Base-by-base conservation (phyloP, 1,140 invertebrate species). In the Melanaphis sacchari region DNA sequence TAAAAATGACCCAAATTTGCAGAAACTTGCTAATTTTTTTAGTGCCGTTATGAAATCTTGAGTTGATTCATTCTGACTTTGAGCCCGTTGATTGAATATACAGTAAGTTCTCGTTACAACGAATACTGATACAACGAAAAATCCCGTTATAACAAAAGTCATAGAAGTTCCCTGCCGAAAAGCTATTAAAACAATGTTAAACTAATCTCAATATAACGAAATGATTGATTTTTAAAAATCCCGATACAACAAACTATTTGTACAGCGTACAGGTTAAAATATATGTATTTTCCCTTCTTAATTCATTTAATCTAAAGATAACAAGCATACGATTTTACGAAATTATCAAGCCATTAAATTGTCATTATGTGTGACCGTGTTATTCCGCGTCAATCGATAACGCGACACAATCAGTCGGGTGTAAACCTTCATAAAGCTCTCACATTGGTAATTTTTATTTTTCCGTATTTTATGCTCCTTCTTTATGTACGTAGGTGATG, bases 271-370 rank as follows among this genome's bases (percentile, higher is more conserved):
- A 82, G 81, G 81, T 82, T 82, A 41, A 82, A 82, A 82, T 82
- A 82, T 82, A 41, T 82, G 76, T 81, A 81, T 81, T 82, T 82
- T 40, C 21, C 36, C 76, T 82, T 40, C 38, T 82, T 82, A 82
- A 82, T 82, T 82, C n/a, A n/a, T n/a, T n/a, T 82, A 82, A 76
- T 76, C 66, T 76, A 76, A 76, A 36, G 11, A 76, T 76, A 76
- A 76, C 66, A 76, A 76, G 31, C 38, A 82, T 40, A 82, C 81
- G 7, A 40, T 40, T 82, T 82, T 40, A 82, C 7, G 38, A 81
- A n/a, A 81, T 81, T 81, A 81, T 81, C 11, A 81, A 82, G 81
- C 21, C 81, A 82, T 40, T 82, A 82, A 82, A 82, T 81, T 81
- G 36, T 82, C 81, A 82, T 82, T 82, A 82, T 82, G 81, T 41